Base-by-base conservation (phyloP, 2,113 vertebrate genomes). In the Canis aureus region DNA sequence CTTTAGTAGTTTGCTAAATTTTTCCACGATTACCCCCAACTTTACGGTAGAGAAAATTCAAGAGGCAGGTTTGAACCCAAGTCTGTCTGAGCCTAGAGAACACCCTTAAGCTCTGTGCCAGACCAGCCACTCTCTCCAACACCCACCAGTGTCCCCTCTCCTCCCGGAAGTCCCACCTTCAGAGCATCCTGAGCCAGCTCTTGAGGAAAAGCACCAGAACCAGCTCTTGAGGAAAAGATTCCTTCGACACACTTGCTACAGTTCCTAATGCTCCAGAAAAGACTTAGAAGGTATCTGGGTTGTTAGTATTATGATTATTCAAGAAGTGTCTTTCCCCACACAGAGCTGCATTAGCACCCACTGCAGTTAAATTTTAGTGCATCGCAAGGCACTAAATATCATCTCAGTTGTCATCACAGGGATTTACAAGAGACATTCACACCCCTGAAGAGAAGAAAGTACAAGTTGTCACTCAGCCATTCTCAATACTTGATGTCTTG, bases 361-460 rank as follows among this genome's bases (percentile, higher is more conserved):
- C 8, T 27, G 35, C 35, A 84, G 49, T 59, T 87, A 90, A 96
- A 96, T 96, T 94, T 95, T 93, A 97, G 23, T 55, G 66, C 74
- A 80, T 96, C 89, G 38, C 97, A 98, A 97, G 0, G 55, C 96
- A 92, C 94, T 97, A 93, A 97, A 95, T 95, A 97, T 93, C 90
- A 91, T 97, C 97, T 97, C 90, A 76, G 20, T 96, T 98, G 91
- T 98, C 97, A 96, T 89, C 89, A 88, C 89, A 86, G 84, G 79
- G 85, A 98, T 98, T 98, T 96, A 96, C 94, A 97, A 12, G 29
- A 96, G 82, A 96, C 64, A 53, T 91, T 97, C 95, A 89, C 89
- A 86, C 89, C n/a, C 51, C 94, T 16, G 2, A 96, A 98, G 96
- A 97, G 92, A 98, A 17, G 96, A 92, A 93, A 97, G 88, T 43